These are phyloP conservation scores for Pogonognathellus flavescens DNA, from an alignment of 1,140 invertebrate species.

Conservation along the genomic window DNA sequence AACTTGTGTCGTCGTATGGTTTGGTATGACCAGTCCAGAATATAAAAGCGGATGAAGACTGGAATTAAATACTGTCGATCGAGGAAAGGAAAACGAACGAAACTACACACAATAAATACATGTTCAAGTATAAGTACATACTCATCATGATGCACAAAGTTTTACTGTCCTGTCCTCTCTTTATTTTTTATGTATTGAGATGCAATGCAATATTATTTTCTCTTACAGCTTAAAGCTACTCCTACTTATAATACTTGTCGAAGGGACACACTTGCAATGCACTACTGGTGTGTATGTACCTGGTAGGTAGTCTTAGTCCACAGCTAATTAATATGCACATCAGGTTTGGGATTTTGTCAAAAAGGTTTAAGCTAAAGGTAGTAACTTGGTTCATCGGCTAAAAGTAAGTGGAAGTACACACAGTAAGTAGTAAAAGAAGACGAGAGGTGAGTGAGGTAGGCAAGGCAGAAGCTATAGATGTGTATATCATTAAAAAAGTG, in stretches of 20 bases:
- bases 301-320: too few relatives aligned
- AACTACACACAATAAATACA: not conserved
- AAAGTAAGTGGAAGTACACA: not conserved
- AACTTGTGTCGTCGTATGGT: too few relatives aligned
- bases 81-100: not conserved
- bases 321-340: slow-evolving; percentile 47
- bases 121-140: too few relatives aligned
- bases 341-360: slow-evolving; percentile 47
- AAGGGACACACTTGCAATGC: not conserved
- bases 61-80: not conserved
- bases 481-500: slow-evolving; percentile 39
- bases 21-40: not conserved
- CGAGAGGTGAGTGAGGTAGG: slow-evolving; percentile 11
- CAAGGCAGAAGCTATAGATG: slow-evolving; percentile 44
- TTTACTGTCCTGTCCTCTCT: slow-evolving; percentile 42
- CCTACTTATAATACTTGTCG: too few relatives aligned
- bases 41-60: slow-evolving; percentile 19
- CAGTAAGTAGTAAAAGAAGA: not conserved
- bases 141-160: slow-evolving; percentile 25
- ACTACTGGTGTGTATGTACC: too few relatives aligned
- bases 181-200: slow-evolving; percentile 16
- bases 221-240: not conserved
- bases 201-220: not conserved
- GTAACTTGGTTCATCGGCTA: not conserved
- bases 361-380: slow-evolving; percentile 36